phyloP scores from a whole-genome alignment of 2,113 vertebrate species.

The Sialia sialis region DNA sequence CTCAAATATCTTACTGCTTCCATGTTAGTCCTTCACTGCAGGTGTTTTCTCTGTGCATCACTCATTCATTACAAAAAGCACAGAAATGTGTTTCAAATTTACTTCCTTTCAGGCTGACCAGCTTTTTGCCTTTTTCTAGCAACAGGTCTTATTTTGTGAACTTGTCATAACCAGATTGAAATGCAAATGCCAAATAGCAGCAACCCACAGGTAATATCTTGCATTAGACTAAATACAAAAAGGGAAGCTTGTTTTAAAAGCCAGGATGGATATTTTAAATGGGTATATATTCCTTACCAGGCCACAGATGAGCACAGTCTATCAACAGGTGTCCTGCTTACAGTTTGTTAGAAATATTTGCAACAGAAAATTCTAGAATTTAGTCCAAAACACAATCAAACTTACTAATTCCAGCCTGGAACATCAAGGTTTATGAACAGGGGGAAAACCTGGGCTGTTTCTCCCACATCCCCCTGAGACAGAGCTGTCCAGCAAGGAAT shows the following conservation, averaged over 20 bases:
- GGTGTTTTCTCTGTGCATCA: not conserved
- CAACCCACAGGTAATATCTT: not conserved
- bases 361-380: not conserved
- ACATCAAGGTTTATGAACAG: not conserved
- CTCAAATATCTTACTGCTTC: not conserved
- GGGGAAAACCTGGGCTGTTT: not conserved
- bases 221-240: not conserved
- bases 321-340: not conserved
- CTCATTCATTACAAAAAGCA: not conserved
- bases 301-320: not conserved
- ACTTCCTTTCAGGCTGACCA: not conserved
- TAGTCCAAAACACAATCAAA: not conserved
- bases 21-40: not conserved
- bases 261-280: not conserved
- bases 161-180: accelerated
- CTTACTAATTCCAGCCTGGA: not conserved
- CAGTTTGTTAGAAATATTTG: not conserved
- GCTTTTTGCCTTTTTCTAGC: not conserved
- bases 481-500: not conserved
- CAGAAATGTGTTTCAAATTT: not conserved
- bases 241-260: not conserved
- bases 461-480: not conserved
- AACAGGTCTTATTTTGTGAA: not conserved
- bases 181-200: not conserved
- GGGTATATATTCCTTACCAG: not conserved